Evolutionary conservation across 64 coral and sea anemone genomes (phyloP), one percentile per base, ranked within the genome.

Genomic region (Porites australiensis): DNA sequence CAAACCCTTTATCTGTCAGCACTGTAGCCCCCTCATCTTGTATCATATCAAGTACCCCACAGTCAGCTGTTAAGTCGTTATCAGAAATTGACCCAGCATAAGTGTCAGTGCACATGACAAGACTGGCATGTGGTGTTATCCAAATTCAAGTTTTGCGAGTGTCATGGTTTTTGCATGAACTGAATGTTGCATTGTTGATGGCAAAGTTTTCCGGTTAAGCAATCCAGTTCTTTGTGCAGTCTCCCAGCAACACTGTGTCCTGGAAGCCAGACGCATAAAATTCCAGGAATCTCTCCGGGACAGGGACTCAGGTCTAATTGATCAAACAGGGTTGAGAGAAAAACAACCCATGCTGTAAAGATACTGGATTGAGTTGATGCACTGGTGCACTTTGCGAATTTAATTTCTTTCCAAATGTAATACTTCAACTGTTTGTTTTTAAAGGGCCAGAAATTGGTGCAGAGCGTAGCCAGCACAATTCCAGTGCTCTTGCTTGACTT

Each of bases 111-210:
- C 90, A 92, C 90, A 92, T 91, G 15, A 86, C 82, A 62, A 94
- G 86, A 82, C 86, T 82, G 59, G 86, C 86, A 83, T 82, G 88
- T 75, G 86, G 77, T 74, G 86, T 88, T 51, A 88, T 75, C 65
- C 92, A 94, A 75, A 94, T 89, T 57, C 86, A 66, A 64, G 92
- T 94, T 62, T 94, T 94, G 58, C 86, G 86, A 88, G 86, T 94
- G 77, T 94, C 92, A 82, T 94, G 92, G 79, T 88, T 88, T 71
- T 88, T 94, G 78, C 82, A 88, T 82, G 77, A 51, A 50, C 85
- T 88, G 58, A 94, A 89, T 51, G 87, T 94, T 88, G 77, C 45
- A 83, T 43, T 91, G 27, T 67, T 91, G 78, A 71, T 53, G 70
- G 57, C 52, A 69, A 47, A 74, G 66, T 74, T 87, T 88, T 88